Conservation (phyloP, 2,113 vertebrate species). For the Piprites chloris region DNA sequence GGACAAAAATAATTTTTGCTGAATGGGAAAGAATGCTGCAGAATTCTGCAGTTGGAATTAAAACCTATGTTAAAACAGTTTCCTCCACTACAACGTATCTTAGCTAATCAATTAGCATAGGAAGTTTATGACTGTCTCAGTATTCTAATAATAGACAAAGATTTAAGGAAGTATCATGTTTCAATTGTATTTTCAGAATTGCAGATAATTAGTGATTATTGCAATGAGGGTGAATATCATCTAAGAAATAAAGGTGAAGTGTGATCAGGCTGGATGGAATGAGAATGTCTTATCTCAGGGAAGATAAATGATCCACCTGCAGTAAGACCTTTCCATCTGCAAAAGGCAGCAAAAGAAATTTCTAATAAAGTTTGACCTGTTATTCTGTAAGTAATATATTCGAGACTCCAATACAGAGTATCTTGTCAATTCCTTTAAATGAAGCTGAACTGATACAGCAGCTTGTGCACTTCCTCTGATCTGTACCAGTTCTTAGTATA, state of each 20-base stretch:
- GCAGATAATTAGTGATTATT: background rate
- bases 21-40: background rate
- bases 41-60: conserved; percentile 21
- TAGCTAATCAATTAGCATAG: background rate
- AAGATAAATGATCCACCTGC: background rate
- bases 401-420: conserved; percentile 19
- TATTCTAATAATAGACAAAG: background rate
- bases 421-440: conserved; percentile 51
- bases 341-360: conserved; percentile 25
- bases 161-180: background rate
- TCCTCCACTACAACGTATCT: background rate
- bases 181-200: background rate
- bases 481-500: conserved; percentile 27
- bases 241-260: background rate
- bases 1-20: background rate
- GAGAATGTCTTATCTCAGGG: background rate
- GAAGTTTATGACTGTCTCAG: background rate
- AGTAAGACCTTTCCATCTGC: background rate
- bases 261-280: background rate
- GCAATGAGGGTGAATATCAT: background rate
- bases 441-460: conserved; percentile 49
- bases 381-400: conserved; percentile 34
- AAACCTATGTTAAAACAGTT: background rate
- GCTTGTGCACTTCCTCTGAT: conserved; percentile 62
- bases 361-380: conserved; percentile 50